A percentile compares a stretch with the other conserved stretches of the same genome.
These are phyloP conservation scores for Drosophila guanche DNA, from an alignment of 1,140 invertebrate genomes.

Conservation along the genomic window DNA sequence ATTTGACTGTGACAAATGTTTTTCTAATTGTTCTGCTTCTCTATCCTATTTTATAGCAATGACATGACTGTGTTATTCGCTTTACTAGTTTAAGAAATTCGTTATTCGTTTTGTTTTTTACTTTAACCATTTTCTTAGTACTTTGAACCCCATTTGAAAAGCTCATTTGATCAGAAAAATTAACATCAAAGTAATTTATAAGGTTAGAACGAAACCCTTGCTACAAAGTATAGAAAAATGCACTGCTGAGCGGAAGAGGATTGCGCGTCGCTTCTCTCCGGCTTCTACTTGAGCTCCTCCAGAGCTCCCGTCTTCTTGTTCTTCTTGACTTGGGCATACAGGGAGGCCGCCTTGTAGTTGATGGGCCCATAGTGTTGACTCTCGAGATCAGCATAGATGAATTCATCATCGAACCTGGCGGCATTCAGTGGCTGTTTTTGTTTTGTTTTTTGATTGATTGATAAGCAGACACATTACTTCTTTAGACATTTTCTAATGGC, in stretches of 20 bases:
- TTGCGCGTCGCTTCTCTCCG: too few species aligned
- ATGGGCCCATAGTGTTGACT: conserved; percentile 91
- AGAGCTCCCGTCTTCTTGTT: conserved; percentile 84
- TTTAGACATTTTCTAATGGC: too few species aligned
- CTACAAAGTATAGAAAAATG: conserved; percentile 44
- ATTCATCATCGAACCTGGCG: conserved; percentile 88
- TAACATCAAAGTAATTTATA: background rate
- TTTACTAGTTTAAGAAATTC: conserved; percentile 55
- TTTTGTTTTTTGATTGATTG: conserved; percentile 22
- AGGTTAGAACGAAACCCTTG: conserved; percentile 18
- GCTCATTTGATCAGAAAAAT: conserved; percentile 38
- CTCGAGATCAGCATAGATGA: conserved; percentile 95
- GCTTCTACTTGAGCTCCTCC: conserved; percentile 63
- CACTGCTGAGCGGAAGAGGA: conserved; percentile 37
- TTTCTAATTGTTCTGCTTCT: too few species aligned
- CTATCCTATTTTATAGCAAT: too few species aligned
- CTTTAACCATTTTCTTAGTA: conserved; percentile 10
- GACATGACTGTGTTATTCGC: conserved; percentile 16
- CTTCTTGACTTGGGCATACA: conserved; percentile 88
- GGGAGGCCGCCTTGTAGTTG: conserved; percentile 94
- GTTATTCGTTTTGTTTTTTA: conserved; percentile 48
- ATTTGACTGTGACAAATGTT: too few species aligned
- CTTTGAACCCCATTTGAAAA: conserved; percentile 57
- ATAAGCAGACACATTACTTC: background rate
- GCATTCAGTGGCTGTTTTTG: conserved; percentile 84